phyloP scores from a whole-genome alignment of 1,140 invertebrate genomes.

The Helicoverpa zea region DNA sequence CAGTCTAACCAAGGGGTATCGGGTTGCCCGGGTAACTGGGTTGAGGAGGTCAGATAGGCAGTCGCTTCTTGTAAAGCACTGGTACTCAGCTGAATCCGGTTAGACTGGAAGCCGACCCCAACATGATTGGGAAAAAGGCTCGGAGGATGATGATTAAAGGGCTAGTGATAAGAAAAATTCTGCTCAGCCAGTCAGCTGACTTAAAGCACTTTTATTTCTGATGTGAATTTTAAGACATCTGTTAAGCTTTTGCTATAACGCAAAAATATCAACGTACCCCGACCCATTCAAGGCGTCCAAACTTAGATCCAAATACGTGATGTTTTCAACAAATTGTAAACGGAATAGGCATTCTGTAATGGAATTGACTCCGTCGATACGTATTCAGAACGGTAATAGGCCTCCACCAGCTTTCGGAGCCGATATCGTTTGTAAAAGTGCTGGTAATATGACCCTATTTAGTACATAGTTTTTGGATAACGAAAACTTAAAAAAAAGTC shows the following conservation, averaged over 20 bases:
- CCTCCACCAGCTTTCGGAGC: background rate
- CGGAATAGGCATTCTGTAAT: conserved; percentile 24
- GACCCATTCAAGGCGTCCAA: background rate
- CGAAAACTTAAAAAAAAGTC: no score
- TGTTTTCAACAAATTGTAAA: conserved; percentile 21
- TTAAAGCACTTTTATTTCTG: background rate
- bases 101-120: no score
- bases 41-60: no score
- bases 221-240: background rate
- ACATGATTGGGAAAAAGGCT: no score
- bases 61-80: no score
- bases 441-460: background rate
- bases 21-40: no score
- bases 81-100: no score
- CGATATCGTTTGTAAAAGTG: background rate
- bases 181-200: no score
- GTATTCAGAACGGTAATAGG: conserved; percentile 25
- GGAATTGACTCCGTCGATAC: conserved; percentile 7
- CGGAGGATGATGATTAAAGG: no score
- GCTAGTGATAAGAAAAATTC: no score
- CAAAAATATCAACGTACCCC: background rate
- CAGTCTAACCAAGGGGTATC: no score
- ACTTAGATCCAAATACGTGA: background rate
- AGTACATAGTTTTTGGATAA: background rate
- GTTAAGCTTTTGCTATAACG: no score